Evolutionary conservation across 2,113 vertebrate species (phyloP).

Genomic region (Psittacus erithacus): DNA sequence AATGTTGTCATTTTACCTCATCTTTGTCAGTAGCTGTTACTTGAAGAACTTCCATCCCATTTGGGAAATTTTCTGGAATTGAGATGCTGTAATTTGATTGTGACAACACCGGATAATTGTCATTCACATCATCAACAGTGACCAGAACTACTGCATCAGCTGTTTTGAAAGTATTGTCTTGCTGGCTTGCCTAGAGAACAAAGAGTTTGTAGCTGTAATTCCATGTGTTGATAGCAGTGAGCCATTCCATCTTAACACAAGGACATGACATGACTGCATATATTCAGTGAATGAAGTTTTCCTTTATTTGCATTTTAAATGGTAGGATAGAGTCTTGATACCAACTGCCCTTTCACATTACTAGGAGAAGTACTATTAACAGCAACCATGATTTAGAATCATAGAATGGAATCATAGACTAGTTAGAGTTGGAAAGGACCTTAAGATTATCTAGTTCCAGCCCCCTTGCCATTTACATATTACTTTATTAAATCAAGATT

Average conservation of each 20-base stretch:
- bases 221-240: neutral
- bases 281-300: neutral
- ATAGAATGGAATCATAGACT: no score
- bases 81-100: constrained; percentile 34
- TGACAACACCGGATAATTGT: constrained; percentile 72
- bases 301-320: neutral
- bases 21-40: constrained; percentile 71
- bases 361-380: neutral
- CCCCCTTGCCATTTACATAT: no score
- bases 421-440: no score
- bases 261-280: neutral
- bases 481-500: neutral
- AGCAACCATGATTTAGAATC: neutral
- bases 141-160: constrained; percentile 72
- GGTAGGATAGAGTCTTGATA: neutral
- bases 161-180: constrained; percentile 73
- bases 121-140: constrained; percentile 74
- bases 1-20: constrained; percentile 53
- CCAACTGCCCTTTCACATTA: neutral
- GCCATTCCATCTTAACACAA: neutral
- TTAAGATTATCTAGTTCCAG: no score
- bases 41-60: constrained; percentile 63
- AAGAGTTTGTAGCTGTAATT: neutral
- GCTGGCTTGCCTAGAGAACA: constrained; percentile 76
- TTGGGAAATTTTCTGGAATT: constrained; percentile 76